Percentiles rank a stretch among this genome's conserved stretches.
phyloP scores from a whole-genome alignment of 2,797 vertebrate species.

The Poeciliopsis infans region DNA sequence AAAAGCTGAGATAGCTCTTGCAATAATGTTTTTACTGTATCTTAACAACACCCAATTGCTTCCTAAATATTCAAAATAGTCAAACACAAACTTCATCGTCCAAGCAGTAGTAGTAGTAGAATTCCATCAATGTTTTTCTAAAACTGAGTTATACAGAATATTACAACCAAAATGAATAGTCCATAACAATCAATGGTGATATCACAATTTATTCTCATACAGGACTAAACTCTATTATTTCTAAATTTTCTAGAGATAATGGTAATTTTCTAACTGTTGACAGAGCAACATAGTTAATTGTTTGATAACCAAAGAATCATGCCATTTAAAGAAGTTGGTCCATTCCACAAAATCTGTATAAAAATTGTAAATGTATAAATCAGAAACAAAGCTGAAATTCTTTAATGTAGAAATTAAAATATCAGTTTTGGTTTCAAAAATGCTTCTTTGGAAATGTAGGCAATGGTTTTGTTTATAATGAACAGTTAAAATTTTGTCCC shows the following conservation, averaged over 20 bases:
- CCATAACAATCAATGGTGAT: not conserved
- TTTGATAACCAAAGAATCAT: not conserved
- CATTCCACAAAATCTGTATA: not conserved
- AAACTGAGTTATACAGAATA: not conserved
- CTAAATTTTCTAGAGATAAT: not conserved
- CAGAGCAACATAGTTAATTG: not conserved
- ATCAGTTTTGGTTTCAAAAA: not conserved
- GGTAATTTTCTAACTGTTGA: not conserved
- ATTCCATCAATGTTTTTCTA: not conserved
- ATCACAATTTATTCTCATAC: not conserved
- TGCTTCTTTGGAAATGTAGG: not conserved
- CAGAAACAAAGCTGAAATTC: not conserved
- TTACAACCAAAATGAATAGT: not conserved
- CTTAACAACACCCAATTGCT: not conserved
- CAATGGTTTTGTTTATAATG: not conserved
- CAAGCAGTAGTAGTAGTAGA: not conserved
- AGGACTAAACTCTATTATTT: not conserved
- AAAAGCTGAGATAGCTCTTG: not conserved
- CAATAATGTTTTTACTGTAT: not conserved
- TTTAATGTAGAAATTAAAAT: not conserved
- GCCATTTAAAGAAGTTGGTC: not conserved
- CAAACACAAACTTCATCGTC: not conserved
- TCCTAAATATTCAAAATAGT: not conserved
- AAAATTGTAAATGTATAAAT: not conserved
- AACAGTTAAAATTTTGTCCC: not conserved